A percentile compares a stretch with the other conserved stretches of the same genome.
These are phyloP conservation scores for Sebastes oblongus DNA, from an alignment of 2,797 vertebrate genomes.

Conservation along the genomic window DNA sequence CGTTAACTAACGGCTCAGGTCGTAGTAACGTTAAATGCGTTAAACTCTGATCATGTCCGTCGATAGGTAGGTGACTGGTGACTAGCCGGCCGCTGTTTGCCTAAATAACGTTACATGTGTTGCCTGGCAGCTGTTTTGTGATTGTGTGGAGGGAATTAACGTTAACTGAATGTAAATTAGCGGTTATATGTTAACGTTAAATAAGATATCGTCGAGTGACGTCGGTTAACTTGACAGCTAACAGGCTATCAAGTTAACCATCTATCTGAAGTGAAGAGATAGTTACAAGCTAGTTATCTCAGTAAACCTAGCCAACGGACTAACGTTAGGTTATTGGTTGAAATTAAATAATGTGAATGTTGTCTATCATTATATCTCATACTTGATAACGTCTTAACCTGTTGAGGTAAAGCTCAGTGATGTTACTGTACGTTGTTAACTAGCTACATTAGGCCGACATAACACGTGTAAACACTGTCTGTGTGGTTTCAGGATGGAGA, in stretches of 20 bases:
- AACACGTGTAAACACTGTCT: background rate
- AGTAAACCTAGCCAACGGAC: no score
- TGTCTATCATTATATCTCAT: background rate
- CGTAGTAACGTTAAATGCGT: background rate
- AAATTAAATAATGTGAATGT: no score
- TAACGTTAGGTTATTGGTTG: no score
- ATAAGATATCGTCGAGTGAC: background rate
- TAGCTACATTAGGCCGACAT: no score
- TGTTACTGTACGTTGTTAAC: no score
- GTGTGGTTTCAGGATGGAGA: slow-evolving; percentile 74
- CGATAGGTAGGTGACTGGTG: background rate
- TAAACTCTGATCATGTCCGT: background rate
- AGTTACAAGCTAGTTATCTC: no score
- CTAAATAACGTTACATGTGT: background rate
- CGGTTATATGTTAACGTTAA: background rate
- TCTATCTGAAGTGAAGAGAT: no score
- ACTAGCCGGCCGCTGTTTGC: background rate
- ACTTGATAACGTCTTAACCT: background rate
- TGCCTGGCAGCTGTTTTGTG: fast-evolving
- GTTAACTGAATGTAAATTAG: background rate
- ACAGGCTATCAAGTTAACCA: background rate
- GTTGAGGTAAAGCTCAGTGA: fast-evolving
- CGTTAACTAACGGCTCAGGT: background rate
- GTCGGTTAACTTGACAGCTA: background rate
- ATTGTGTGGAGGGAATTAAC: background rate